A percentile compares a stretch with the other conserved stretches of the same genome.
phyloP scores from a whole-genome alignment of 64 coral and sea anemone genomes.

The Orbicella faveolata region DNA sequence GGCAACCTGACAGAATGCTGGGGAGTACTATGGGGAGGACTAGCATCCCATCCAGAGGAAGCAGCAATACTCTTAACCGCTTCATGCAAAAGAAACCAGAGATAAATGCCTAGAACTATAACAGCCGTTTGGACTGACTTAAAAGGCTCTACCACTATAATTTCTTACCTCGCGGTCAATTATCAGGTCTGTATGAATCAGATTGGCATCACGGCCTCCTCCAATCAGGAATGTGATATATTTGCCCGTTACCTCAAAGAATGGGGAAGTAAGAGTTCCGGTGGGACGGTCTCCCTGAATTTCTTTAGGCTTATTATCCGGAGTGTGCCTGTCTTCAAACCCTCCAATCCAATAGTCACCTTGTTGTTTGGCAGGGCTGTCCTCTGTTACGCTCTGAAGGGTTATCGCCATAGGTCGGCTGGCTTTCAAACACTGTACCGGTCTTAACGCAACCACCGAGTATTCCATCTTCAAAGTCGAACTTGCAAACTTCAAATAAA shows the following conservation, averaged over 20 bases:
- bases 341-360: conserved; percentile 46
- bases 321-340: not conserved
- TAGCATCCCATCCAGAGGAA: too few relatives aligned
- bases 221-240: conserved; percentile 51
- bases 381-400: not conserved
- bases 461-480: conserved; percentile 45
- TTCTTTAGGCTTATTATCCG: not conserved
- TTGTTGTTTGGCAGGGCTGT: not conserved
- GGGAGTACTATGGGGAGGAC: too few relatives aligned
- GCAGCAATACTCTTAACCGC: too few relatives aligned
- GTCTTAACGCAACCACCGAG: not conserved
- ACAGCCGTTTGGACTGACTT: too few relatives aligned
- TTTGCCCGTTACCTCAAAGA: conserved; percentile 22
- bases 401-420: conserved; percentile 35
- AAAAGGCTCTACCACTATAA: not conserved
- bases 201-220: conserved; percentile 38
- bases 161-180: not conserved
- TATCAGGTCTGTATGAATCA: conserved; percentile 34
- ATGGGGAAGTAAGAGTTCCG: conserved; percentile 45
- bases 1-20: too few relatives aligned
- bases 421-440: conserved; percentile 10
- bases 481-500: not conserved
- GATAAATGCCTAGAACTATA: too few relatives aligned
- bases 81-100: too few relatives aligned
- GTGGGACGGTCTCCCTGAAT: conserved; percentile 20